These are phyloP conservation scores for Microtus californicus DNA, from an alignment of 2,797 vertebrate genomes.

Conservation along the genomic window DNA sequence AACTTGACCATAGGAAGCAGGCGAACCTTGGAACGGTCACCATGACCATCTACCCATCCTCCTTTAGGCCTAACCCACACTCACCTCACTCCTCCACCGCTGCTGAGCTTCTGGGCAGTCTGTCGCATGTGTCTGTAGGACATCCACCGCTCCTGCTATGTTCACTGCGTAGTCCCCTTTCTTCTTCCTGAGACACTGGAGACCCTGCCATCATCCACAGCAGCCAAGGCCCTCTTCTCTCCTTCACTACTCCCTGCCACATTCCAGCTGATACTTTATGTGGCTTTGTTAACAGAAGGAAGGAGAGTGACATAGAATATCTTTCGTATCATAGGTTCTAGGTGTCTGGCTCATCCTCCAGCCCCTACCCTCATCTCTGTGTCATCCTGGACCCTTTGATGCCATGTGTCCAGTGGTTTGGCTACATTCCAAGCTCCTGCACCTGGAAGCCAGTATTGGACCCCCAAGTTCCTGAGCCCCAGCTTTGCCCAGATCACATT, in stretches of 20 bases:
- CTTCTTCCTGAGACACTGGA: not conserved
- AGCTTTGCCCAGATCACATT: too few relatives aligned
- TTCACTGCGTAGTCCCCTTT: not conserved
- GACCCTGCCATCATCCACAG: not conserved
- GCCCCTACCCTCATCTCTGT: not conserved
- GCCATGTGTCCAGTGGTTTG: not conserved
- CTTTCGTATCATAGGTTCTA: not conserved
- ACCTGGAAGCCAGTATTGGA: not conserved
- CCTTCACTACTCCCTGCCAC: not conserved
- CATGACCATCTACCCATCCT: not conserved
- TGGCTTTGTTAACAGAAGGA: constrained; percentile 6
- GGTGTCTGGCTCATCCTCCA: not conserved
- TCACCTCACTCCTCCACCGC: not conserved
- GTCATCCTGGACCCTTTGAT: not conserved
- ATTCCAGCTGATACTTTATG: not conserved
- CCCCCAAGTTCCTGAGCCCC: not conserved
- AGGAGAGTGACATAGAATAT: not conserved
- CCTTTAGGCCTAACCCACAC: not conserved
- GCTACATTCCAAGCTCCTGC: not conserved
- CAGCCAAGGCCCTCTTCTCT: not conserved
- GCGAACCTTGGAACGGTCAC: not conserved
- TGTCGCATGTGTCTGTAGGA: too few relatives aligned
- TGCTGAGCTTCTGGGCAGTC: too few relatives aligned
- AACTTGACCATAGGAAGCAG: not conserved
- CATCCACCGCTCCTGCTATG: not conserved